Evolutionary conservation across 2,888 invertebrate species (phyloP).

Genomic region (Odontomyia ornata): DNA sequence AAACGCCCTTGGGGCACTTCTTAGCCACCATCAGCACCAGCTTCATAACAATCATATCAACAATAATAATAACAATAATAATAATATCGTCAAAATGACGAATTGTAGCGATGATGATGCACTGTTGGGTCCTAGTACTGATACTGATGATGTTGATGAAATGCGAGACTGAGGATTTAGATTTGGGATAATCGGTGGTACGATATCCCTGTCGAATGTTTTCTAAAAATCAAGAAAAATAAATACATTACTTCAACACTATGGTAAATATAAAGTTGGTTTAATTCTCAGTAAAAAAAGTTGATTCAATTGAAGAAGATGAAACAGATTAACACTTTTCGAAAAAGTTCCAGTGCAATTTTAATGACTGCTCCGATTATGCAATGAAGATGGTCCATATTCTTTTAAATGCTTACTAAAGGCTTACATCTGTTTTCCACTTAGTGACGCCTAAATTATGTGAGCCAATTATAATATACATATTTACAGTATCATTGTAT

Average conservation of each 20-base stretch:
- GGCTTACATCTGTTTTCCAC: too few species aligned
- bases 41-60: slow-evolving; percentile 61
- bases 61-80: slow-evolving; percentile 54
- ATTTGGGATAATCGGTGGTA: not conserved
- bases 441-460: too few species aligned
- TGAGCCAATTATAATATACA: too few species aligned
- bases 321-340: too few species aligned
- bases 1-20: slow-evolving; percentile 74
- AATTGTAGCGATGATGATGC: slow-evolving; percentile 51
- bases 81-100: slow-evolving; percentile 53
- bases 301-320: too few species aligned
- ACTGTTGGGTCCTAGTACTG: slow-evolving; percentile 50
- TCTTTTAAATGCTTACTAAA: too few species aligned
- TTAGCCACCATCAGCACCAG: slow-evolving; percentile 65
- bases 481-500: too few species aligned
- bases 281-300: not conserved
- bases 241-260: not conserved
- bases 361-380: too few species aligned
- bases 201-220: slow-evolving; percentile 1
- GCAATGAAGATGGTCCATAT: too few species aligned
- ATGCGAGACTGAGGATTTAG: slow-evolving; percentile 58
- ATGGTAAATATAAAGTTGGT: not conserved
- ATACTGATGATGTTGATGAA: slow-evolving; percentile 60
- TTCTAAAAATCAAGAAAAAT: not conserved
- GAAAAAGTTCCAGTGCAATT: too few species aligned